phyloP scores from a whole-genome alignment of 2,113 vertebrate species.

The Sphyrna mokarran region DNA sequence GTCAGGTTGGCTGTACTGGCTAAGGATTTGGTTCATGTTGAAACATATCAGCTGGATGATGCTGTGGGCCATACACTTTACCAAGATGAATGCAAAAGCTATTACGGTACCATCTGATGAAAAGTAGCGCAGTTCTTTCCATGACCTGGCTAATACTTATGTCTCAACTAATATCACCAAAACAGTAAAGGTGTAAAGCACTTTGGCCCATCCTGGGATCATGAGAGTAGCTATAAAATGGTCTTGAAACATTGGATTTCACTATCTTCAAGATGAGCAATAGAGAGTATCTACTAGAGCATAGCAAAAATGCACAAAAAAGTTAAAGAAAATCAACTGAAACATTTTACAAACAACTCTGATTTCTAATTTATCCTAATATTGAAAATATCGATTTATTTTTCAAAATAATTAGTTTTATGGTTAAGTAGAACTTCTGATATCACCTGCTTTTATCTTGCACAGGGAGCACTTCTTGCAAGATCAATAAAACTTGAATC shows the following conservation, averaged over 20 bases:
- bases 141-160: not conserved
- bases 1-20: not conserved
- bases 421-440: not conserved
- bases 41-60: not conserved
- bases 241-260: conserved; percentile 46
- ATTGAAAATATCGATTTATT: not conserved
- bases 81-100: not conserved
- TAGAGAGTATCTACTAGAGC: conserved; percentile 40
- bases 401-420: not conserved
- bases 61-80: not conserved
- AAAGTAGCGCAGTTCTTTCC: not conserved
- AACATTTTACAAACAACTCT: not conserved
- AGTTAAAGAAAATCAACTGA: not conserved
- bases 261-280: conserved; percentile 66
- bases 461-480: not conserved
- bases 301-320: not conserved
- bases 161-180: not conserved
- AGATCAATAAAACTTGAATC: not conserved
- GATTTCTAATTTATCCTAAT: not conserved
- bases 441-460: not conserved
- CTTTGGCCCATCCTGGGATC: not conserved
- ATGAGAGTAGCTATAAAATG: not conserved
- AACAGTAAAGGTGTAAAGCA: not conserved
- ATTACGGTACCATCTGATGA: not conserved
- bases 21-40: not conserved